Evolutionary conservation across 2,888 invertebrate genomes (phyloP).

Genomic region (Drosophila kuntzei): DNA sequence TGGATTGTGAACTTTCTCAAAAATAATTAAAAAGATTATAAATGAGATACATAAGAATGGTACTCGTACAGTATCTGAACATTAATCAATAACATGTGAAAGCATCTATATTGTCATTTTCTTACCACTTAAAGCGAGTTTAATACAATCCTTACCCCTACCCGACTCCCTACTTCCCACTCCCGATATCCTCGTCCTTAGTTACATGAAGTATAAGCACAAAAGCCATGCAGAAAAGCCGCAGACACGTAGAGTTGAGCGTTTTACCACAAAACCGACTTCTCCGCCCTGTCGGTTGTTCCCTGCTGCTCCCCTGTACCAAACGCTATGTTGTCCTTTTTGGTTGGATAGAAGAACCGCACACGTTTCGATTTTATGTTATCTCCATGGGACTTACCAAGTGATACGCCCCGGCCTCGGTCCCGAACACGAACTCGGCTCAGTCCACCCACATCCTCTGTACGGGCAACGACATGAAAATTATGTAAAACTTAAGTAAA

Average conservation of each 20-base stretch:
- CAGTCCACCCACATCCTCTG: constrained; percentile 28
- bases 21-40: too few relatives aligned
- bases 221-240: constrained; percentile 58
- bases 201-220: constrained; percentile 13
- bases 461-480: constrained; percentile 81
- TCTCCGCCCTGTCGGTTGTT: constrained; percentile 4
- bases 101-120: constrained; percentile 5
- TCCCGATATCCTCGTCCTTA: constrained; percentile 2
- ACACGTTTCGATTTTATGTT: constrained; percentile 75
- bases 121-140: constrained; percentile 22
- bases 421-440: neutral
- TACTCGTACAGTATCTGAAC: neutral
- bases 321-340: constrained; percentile 16
- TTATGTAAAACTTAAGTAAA: constrained; percentile 86
- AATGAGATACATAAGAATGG: neutral
- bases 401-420: constrained; percentile 41
- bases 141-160: neutral
- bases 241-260: constrained; percentile 76
- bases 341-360: constrained; percentile 31
- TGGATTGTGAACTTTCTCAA: too few relatives aligned
- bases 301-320: neutral
- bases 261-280: constrained; percentile 75
- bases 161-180: neutral
- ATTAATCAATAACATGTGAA: constrained; percentile 4
- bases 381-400: constrained; percentile 77